A percentile compares a stretch with the other conserved stretches of the same genome.
Conservation (phyloP, 2,113 vertebrate species). For the Corythornis madagascariensis region DNA sequence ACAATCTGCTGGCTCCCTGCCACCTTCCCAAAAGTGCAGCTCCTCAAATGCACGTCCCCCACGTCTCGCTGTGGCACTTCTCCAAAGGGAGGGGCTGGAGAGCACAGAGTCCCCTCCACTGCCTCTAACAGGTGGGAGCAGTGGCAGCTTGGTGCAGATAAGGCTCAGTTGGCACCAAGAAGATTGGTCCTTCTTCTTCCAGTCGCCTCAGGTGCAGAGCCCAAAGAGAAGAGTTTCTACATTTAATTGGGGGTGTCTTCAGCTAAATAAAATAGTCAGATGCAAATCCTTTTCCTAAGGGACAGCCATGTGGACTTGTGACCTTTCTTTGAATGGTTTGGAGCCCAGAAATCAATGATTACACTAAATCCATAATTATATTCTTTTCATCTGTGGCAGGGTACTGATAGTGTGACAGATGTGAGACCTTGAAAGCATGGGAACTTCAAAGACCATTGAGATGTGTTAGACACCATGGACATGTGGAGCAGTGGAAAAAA, state of each 20-base stretch:
- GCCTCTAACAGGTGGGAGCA: not conserved
- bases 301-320: conserved; percentile 38
- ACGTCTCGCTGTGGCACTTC: not conserved
- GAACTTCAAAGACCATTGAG: conserved; percentile 55
- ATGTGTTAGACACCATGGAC: conserved; percentile 28
- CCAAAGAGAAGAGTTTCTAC: not conserved
- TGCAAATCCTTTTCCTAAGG: conserved; percentile 64
- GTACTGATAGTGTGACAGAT: conserved; percentile 39
- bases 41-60: conserved; percentile 13
- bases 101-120: not conserved
- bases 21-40: conserved; percentile 35
- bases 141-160: not conserved
- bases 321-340: conserved; percentile 66
- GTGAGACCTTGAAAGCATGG: conserved; percentile 59
- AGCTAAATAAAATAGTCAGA: conserved; percentile 25
- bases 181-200: not conserved
- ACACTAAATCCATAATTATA: conserved; percentile 70
- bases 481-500: conserved; percentile 21
- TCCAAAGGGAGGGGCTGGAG: not conserved
- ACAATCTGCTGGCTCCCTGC: conserved; percentile 31
- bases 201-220: conserved; percentile 49
- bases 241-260: conserved; percentile 54
- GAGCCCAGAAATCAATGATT: conserved; percentile 69
- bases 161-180: not conserved
- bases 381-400: conserved; percentile 60